Conservation (phyloP, 2,888 invertebrate species). For the Sphecodes monilicornis region DNA sequence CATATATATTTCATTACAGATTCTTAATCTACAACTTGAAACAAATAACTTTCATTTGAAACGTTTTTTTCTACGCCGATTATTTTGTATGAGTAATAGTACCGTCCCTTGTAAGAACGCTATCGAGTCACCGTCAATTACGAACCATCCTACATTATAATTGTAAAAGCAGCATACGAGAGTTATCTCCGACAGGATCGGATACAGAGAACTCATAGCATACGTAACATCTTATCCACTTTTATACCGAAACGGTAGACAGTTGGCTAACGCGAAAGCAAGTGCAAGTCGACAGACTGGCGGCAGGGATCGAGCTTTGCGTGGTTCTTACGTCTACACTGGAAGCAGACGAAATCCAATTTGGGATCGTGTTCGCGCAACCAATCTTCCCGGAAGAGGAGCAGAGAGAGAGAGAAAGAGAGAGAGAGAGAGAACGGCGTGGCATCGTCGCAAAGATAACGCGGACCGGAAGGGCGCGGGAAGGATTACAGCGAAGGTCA, state of each 20-base stretch:
- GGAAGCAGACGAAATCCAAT: conserved; percentile 20
- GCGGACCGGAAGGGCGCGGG: conserved; percentile 24
- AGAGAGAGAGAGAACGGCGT: not conserved
- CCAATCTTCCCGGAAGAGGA: conserved; percentile 30
- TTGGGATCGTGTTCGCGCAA: conserved; percentile 10
- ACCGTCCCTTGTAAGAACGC: too few relatives aligned
- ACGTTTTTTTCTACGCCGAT: too few relatives aligned
- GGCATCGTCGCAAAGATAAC: conserved; percentile 27
- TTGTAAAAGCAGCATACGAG: not conserved
- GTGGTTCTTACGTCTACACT: not conserved
- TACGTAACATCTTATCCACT: conserved; percentile 4
- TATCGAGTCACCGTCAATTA: not conserved
- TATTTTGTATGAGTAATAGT: too few relatives aligned
- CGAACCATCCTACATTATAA: not conserved
- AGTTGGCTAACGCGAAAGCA: conserved; percentile 11
- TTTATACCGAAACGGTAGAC: conserved; percentile 2
- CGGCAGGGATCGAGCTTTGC: conserved; percentile 6
- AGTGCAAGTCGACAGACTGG: conserved; percentile 8
- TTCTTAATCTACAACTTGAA: too few relatives aligned
- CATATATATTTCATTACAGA: too few relatives aligned
- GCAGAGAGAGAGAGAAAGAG: not conserved
- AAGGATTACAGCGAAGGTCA: conserved; percentile 58
- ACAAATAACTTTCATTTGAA: too few relatives aligned
- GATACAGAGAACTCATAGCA: not conserved
- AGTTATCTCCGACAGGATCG: not conserved